Evolutionary conservation across 2,888 invertebrate species (phyloP), one percentile per base, ranked within the genome.

Genomic region (Drosophila antonietae): DNA sequence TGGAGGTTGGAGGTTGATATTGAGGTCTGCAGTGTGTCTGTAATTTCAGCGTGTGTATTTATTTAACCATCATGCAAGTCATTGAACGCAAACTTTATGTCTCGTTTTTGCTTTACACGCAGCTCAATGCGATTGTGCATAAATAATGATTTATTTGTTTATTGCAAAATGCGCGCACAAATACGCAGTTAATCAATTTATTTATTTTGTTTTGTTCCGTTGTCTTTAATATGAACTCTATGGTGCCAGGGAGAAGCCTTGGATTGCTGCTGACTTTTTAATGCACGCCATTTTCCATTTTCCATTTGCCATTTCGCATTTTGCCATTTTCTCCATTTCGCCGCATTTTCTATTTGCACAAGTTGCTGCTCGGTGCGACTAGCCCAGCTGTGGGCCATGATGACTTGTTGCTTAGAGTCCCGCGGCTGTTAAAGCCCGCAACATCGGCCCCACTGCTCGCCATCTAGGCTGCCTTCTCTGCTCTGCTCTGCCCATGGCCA

Each of bases 101-200:
- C 89, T 80, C 49, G 31, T n/a, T 49, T 88, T 78, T 85, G 86
- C 75, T 73, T 80, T 75, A 70, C 46, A 15, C 47, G 60, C 69
- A 67, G 41, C 53, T 65, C 73, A 43, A 63, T 53, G 80, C 67
- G 69, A 76, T 73, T 73, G 73, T 75, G 68, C 60, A 79, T 79
- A 86, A 88, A 88, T 88, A 89, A 89, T 89, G 90, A 85, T 85
- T 85, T 90, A 90, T 90, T 85, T 85, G 90, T 90, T 90, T 85
- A 85, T 85, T 85, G 78, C 69, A 74, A 88, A 85, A 64, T 41
- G 58, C 39, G 57, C 8, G 53, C 55, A 58, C 70, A 78, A 89
- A 84, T 68, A 88, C 77, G 80, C 70, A 84, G 90, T 85, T 84
- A 89, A 89, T 85, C 88, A 88, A 75, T 72, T 85, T 73, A 75